Percentiles rank a stretch among this genome's conserved stretches.
These are phyloP conservation scores for Platysteira castanea DNA, from an alignment of 2,113 vertebrate species.

Conservation along the genomic window DNA sequence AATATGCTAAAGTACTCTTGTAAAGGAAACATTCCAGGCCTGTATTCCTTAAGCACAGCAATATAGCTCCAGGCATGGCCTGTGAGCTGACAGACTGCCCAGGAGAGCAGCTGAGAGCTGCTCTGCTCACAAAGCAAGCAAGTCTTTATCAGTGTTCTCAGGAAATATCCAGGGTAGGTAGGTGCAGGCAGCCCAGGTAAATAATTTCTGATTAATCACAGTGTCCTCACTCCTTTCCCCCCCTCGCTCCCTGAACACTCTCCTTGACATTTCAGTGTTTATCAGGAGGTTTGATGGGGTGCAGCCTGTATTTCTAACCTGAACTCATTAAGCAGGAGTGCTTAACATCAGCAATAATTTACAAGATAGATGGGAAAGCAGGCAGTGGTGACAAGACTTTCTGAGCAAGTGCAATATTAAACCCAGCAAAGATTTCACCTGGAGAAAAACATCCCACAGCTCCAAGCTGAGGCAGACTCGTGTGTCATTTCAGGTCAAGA, in stretches of 20 bases:
- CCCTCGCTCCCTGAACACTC: background rate
- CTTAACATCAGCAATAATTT: background rate
- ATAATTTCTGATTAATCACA: background rate
- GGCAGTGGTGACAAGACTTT: background rate
- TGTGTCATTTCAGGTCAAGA: background rate
- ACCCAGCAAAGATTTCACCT: background rate
- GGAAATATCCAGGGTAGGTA: background rate
- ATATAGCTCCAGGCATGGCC: background rate
- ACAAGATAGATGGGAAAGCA: background rate
- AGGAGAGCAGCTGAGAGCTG: background rate
- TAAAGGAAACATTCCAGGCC: background rate
- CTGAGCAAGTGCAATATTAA: background rate
- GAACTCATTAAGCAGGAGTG: background rate
- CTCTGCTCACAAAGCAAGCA: background rate
- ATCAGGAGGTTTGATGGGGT: background rate
- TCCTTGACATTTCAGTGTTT: background rate
- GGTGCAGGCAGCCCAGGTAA: background rate
- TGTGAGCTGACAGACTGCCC: background rate
- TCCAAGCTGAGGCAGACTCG: background rate
- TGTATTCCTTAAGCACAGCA: background rate
- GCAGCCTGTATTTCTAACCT: background rate
- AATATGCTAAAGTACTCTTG: background rate
- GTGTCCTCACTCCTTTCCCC: background rate
- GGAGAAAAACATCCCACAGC: background rate
- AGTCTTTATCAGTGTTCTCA: rapidly evolving